A percentile compares a stretch with the other conserved stretches of the same genome.
Evolutionary conservation across 2,797 vertebrate species (phyloP).

Genomic region (Phataginus tricuspis): DNA sequence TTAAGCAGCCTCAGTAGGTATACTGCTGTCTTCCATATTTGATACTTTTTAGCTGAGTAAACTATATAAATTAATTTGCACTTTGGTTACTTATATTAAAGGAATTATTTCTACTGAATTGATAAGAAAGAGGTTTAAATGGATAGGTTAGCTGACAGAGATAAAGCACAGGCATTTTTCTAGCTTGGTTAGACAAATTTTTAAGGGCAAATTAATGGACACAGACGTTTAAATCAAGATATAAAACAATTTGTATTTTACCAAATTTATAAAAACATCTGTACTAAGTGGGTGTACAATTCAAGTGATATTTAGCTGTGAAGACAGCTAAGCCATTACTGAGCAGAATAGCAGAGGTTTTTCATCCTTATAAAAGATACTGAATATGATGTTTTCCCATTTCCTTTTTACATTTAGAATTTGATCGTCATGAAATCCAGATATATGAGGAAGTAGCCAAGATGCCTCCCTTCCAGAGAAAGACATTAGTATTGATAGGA

Average conservation of each 20-base stretch:
- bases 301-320: slow-evolving; percentile 8
- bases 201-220: background rate
- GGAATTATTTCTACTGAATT: slow-evolving; percentile 41
- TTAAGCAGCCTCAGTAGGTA: background rate
- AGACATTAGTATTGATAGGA: slow-evolving; percentile 97
- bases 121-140: background rate
- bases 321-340: background rate
- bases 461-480: slow-evolving; percentile 99
- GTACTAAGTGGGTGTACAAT: background rate
- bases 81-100: slow-evolving; percentile 28
- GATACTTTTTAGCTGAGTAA: background rate
- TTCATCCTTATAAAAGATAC: background rate
- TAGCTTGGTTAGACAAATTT: background rate
- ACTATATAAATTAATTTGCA: background rate
- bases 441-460: slow-evolving; percentile 98
- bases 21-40: background rate
- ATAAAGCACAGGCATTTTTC: background rate
- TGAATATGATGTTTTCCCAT: slow-evolving; percentile 33
- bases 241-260: slow-evolving; percentile 41
- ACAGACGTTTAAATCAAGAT: slow-evolving; percentile 43
- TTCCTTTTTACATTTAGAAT: slow-evolving; percentile 89
- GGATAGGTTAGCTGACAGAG: background rate
- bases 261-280: slow-evolving; percentile 29
- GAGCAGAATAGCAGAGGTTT: background rate
- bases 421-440: slow-evolving; percentile 99